Conservation (phyloP, 2,797 vertebrate genomes). For the Furcifer pardalis region DNA sequence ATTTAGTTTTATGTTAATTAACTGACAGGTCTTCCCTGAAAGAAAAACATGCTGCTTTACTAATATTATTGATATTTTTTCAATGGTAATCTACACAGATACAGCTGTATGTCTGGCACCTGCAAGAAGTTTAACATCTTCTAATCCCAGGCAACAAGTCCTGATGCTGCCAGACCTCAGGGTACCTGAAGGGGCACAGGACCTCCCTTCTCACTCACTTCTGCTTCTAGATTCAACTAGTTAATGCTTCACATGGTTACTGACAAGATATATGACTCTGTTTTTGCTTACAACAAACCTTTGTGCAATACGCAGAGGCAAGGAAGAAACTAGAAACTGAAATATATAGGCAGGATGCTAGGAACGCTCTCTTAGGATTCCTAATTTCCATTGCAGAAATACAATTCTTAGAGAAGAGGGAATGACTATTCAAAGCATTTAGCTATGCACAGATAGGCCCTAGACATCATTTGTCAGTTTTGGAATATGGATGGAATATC, state of each 20-base stretch:
- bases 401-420: not conserved
- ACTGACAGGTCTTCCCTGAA: not conserved
- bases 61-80: not conserved
- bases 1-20: not conserved
- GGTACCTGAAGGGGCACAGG: not conserved
- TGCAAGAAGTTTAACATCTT: not conserved
- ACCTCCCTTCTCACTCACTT: not conserved
- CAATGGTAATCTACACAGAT: not conserved
- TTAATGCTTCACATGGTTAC: not conserved
- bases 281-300: not conserved
- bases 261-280: not conserved
- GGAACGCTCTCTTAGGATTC: not conserved
- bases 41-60: not conserved
- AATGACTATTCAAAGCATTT: not conserved
- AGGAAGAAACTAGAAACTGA: not conserved
- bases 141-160: not conserved
- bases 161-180: not conserved
- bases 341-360: not conserved
- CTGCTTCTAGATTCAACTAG: not conserved
- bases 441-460: not conserved
- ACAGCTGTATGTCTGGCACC: not conserved
- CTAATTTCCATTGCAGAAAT: not conserved
- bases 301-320: not conserved
- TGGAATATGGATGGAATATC: not conserved
- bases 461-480: too few relatives aligned